Evolutionary conservation across 1,140 invertebrate species (phyloP).

Genomic region (Cataglyphis hispanica): DNA sequence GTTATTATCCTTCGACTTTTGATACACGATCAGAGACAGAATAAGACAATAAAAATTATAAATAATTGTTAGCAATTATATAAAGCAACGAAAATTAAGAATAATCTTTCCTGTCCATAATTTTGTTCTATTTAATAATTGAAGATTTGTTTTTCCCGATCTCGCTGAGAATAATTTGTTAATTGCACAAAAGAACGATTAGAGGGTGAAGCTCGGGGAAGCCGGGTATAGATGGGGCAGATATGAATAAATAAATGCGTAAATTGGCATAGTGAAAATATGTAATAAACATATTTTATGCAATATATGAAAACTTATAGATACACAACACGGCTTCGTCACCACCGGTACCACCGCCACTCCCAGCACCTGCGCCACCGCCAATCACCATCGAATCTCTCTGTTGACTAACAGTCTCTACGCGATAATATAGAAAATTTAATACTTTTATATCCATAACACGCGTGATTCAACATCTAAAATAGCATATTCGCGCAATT

Average conservation of each 20-base stretch:
- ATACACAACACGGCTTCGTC: slow-evolving; percentile 65
- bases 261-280: slow-evolving; percentile 74
- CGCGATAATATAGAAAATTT: slow-evolving; percentile 11
- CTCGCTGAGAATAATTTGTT: slow-evolving; percentile 1
- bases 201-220: slow-evolving; percentile 18
- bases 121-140: not conserved
- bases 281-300: slow-evolving; percentile 76
- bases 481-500: not conserved
- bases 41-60: slow-evolving; percentile 4
- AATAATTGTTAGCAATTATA: not conserved
- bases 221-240: slow-evolving; percentile 37
- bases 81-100: not conserved
- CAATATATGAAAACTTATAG: slow-evolving; percentile 72
- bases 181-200: slow-evolving; percentile 24
- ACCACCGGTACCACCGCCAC: slow-evolving; percentile 42
- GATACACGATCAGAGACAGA: not conserved
- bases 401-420: not conserved
- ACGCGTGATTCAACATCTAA: not conserved
- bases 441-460: not conserved
- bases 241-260: slow-evolving; percentile 56
- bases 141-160: not conserved
- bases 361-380: slow-evolving; percentile 37
- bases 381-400: slow-evolving; percentile 32
- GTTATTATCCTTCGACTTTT: too few species aligned
- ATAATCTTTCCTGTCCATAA: not conserved